phyloP scores from a whole-genome alignment of 2,113 vertebrate species.

The Sapayoa aenigma region DNA sequence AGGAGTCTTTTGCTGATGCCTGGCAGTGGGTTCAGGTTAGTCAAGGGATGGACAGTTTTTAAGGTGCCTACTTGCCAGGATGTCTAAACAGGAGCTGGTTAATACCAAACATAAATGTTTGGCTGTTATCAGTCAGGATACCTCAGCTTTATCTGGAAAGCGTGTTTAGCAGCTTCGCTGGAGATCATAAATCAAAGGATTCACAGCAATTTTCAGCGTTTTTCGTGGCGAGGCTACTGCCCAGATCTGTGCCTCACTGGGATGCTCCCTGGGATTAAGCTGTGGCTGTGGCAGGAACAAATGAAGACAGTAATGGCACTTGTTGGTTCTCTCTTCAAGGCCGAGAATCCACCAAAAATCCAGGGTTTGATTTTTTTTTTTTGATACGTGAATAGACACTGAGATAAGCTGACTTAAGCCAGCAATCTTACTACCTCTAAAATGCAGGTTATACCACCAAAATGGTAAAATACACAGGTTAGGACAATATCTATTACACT shows the following conservation, averaged over 20 bases:
- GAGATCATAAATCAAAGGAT: slow-evolving; percentile 30
- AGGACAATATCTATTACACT: neutral
- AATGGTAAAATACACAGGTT: neutral
- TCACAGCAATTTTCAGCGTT: neutral
- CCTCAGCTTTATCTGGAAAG: neutral
- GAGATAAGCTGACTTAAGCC: neutral
- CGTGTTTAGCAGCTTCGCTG: neutral
- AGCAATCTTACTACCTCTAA: neutral
- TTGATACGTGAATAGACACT: neutral
- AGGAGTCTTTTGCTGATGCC: rapidly evolving
- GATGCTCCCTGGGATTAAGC: neutral
- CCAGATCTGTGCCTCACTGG: neutral
- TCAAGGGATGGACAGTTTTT: neutral
- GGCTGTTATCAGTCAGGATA: neutral
- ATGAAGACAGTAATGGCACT: neutral
- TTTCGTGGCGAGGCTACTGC: neutral
- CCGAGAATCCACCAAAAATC: neutral
- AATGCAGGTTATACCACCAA: neutral
- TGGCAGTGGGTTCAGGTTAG: neutral
- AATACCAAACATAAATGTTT: neutral
- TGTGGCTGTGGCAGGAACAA: neutral
- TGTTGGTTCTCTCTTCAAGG: neutral
- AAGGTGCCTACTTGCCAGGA: neutral
- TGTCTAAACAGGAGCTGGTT: neutral
- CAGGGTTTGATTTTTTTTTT: neutral